phyloP scores from a whole-genome alignment of 2,888 invertebrate genomes.

The Eulithis prunata region DNA sequence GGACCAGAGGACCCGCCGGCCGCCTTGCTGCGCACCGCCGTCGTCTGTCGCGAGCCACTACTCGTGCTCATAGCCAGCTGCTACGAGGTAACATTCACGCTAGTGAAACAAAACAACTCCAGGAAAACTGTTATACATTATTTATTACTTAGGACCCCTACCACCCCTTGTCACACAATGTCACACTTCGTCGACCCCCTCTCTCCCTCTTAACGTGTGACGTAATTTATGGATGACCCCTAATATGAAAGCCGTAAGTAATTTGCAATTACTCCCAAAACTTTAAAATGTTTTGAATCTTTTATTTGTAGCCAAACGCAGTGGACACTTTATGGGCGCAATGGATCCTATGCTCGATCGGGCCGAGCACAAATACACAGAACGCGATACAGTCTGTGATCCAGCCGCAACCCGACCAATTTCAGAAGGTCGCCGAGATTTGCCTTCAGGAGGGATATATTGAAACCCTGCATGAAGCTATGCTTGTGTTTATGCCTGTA shows the following conservation, averaged over 20 bases:
- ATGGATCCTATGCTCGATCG: conserved; percentile 79
- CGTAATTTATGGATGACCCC: too few species aligned
- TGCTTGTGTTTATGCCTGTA: conserved; percentile 89
- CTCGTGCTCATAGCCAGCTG: conserved; percentile 87
- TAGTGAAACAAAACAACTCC: too few species aligned
- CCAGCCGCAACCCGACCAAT: conserved; percentile 65
- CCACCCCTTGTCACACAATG: too few species aligned
- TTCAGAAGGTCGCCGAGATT: conserved; percentile 77
- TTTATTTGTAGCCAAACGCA: conserved; percentile 81
- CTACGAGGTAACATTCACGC: conserved; percentile 82
- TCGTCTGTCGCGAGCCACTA: conserved; percentile 83
- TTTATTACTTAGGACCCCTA: too few species aligned
- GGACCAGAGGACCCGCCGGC: conserved; percentile 88
- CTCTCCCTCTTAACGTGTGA: too few species aligned
- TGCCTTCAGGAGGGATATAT: conserved; percentile 84
- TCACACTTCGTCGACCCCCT: too few species aligned
- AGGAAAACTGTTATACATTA: too few species aligned
- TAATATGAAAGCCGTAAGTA: too few species aligned
- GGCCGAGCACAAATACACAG: conserved; percentile 52
- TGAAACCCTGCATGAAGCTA: conserved; percentile 86
- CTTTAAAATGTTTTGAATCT: neutral
- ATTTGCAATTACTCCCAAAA: too few species aligned
- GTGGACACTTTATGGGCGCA: conserved; percentile 85
- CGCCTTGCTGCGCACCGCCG: conserved; percentile 85
- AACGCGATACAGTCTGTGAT: conserved; percentile 56